A percentile compares a stretch with the other conserved stretches of the same genome.
Conservation (phyloP, 1,140 invertebrate species). For the Lycorma delicatula region DNA sequence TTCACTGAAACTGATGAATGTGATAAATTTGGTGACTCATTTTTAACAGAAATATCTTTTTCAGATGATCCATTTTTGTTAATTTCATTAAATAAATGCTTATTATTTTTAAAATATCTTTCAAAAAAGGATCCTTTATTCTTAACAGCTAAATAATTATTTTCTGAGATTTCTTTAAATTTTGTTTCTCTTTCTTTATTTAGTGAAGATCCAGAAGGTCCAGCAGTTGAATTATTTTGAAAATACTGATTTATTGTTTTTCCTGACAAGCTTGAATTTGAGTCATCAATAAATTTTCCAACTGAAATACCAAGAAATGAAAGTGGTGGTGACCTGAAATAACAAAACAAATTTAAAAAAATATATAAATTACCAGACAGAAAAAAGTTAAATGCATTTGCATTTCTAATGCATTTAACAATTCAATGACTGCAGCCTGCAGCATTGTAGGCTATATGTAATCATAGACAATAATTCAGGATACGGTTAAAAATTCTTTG, state of each 20-base stretch:
- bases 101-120: not conserved
- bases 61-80: too few species aligned
- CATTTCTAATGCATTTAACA: not conserved
- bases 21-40: too few species aligned
- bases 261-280: not conserved
- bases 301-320: slow-evolving; percentile 40
- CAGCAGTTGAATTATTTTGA: slow-evolving; percentile 11
- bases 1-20: too few species aligned
- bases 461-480: not conserved
- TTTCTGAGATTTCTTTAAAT: not conserved
- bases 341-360: slow-evolving; percentile 10
- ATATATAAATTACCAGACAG: not conserved
- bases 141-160: not conserved
- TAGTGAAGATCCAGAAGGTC: not conserved
- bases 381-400: not conserved
- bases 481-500: too few species aligned
- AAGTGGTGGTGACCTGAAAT: slow-evolving; percentile 36
- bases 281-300: slow-evolving; percentile 38
- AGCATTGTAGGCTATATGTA: not conserved
- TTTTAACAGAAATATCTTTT: too few species aligned
- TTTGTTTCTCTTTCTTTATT: not conserved
- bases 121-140: not conserved
- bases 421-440: not conserved
- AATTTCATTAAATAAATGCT: too few species aligned
- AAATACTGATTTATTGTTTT: slow-evolving; percentile 19